Conservation (phyloP, 2,888 invertebrate genomes). For the Adelognathus sp. region DNA sequence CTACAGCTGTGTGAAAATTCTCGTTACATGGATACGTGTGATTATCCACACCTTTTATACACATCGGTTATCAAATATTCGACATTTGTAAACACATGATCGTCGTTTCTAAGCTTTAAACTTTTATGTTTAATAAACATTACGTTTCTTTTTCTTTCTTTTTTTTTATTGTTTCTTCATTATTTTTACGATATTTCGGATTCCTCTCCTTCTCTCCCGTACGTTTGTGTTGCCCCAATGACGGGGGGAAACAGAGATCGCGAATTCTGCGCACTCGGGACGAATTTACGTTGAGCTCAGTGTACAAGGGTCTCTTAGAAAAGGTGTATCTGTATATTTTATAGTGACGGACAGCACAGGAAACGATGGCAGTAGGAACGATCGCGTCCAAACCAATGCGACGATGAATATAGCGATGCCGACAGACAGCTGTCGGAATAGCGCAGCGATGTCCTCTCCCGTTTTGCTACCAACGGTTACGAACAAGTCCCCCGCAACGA, state of each 20-base stretch:
- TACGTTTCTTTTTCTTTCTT: slow-evolving; percentile 38
- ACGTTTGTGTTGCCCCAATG: neutral
- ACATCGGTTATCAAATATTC: slow-evolving; percentile 42
- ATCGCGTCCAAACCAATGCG: slow-evolving; percentile 60
- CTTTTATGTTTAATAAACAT: slow-evolving; percentile 76
- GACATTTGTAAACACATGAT: slow-evolving; percentile 38
- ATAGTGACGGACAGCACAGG: slow-evolving; percentile 71
- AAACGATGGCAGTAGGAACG: slow-evolving; percentile 45
- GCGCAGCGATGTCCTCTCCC: slow-evolving; percentile 59
- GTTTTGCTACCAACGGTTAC: slow-evolving; percentile 66
- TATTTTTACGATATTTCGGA: slow-evolving; percentile 72
- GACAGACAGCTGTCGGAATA: slow-evolving; percentile 65
- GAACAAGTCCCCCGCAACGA: slow-evolving; percentile 65
- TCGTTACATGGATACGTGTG: neutral
- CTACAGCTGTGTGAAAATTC: slow-evolving; percentile 6
- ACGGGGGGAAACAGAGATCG: too few species aligned
- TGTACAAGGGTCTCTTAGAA: slow-evolving; percentile 58
- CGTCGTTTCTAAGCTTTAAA: slow-evolving; percentile 65
- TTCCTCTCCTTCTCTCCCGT: slow-evolving; percentile 67
- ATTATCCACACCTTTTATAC: slow-evolving; percentile 17
- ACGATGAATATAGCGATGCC: slow-evolving; percentile 67
- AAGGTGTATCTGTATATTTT: slow-evolving; percentile 70
- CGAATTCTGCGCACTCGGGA: neutral
- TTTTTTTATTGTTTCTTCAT: slow-evolving; percentile 4
- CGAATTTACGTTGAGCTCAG: neutral